Conservation (phyloP, 2,797 vertebrate species). For the Nannoperca obscura region DNA sequence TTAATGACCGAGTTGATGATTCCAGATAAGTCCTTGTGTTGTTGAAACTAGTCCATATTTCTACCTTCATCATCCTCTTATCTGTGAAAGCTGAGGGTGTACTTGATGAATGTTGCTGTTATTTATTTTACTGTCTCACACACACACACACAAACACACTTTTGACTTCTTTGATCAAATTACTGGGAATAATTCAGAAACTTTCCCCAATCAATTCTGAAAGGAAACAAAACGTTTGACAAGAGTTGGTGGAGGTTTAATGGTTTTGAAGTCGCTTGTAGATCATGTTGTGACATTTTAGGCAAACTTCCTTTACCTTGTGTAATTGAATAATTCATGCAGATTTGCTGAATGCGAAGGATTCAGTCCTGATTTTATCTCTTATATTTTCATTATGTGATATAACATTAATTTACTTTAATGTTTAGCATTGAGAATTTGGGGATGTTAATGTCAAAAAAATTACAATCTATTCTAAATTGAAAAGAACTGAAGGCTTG, state of each 20-base stretch:
- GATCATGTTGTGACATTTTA: no score
- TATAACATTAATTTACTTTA: not conserved
- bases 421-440: not conserved
- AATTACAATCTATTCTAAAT: not conserved
- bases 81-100: conserved; percentile 43
- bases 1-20: conserved; percentile 22
- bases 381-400: not conserved
- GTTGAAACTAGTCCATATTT: conserved; percentile 53
- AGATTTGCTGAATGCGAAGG: not conserved
- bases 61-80: conserved; percentile 46
- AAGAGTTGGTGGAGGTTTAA: not conserved
- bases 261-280: not conserved
- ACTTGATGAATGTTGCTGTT: conserved; percentile 27
- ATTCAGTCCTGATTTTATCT: not conserved
- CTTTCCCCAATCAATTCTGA: not conserved
- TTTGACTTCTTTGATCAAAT: conserved; percentile 6
- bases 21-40: conserved; percentile 29
- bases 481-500: not conserved
- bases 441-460: not conserved
- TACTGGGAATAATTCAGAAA: not conserved
- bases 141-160: not conserved
- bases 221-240: conserved; percentile 14
- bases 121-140: conserved; percentile 33
- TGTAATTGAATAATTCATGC: not conserved
- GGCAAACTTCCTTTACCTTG: no score